Base-by-base conservation (phyloP, 2,888 invertebrate species). In the Trissoscelio sp. region DNA sequence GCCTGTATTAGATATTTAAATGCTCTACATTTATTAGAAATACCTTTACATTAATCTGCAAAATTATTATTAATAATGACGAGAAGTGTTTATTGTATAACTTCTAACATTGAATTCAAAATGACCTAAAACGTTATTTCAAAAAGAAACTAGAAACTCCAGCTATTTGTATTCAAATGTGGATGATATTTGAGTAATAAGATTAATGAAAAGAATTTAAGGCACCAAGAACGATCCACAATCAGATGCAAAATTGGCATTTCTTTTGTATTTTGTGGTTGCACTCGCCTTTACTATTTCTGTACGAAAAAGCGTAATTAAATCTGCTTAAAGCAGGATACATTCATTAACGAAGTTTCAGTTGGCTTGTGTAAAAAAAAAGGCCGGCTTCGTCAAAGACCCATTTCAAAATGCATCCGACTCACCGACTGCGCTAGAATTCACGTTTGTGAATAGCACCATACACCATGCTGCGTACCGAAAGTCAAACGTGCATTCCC, bases 291-390 rank as follows among this genome's bases (percentile, higher is more conserved):
- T 37, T 37, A 34, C 64, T 58, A 64, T 31, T 44, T 39, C 22
- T 60, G 64, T 18, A 83, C 81, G 86, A 88, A 87, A 89, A 89
- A 87, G n/a, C 86, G 86, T 88, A 89, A 89, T 88, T 88, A 87
- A 88, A 88, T 88, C 85, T 88, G 83, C 85, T 88, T 87, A 88
- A 85, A 88, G 84, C 83, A 84, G 83, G 83, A 84, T 84, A 87
- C 85, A 87, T 86, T 87, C 86, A 85, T 87, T 88, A 88, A 88
- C 86, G 85, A 88, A 88, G 86, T 89, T 88, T 87, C 70, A 85
- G 83, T 84, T 79, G 85, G 84, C 85, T 85, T 73, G 81, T 83
- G 85, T 66, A 81, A 80, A 86, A 72, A 64, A 85, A 81, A 83
- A n/a, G n/a, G 57, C 9, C 9, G 18, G 20, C 57, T 57, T 57